Evolutionary conservation across 2,113 vertebrate species (phyloP), one percentile per base, ranked within the genome.

Genomic region (Myxocyprinus asiaticus): DNA sequence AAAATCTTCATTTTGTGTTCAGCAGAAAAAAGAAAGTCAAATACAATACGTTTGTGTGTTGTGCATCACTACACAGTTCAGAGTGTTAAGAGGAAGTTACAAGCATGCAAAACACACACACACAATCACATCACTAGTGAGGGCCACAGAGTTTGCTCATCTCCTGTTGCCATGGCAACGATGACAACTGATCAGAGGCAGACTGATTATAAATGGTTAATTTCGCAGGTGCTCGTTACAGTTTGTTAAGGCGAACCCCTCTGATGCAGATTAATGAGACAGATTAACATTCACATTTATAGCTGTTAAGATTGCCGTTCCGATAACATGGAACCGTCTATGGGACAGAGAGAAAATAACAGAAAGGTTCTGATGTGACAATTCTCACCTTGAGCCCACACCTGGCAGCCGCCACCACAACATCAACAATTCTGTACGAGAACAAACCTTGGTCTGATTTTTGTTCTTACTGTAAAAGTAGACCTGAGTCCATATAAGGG

Each of bases 181-280:
- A 2, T 59, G 51, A 58, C 64, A 70, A 63, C n/a, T 3, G 47
- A 42, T 76, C 17, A 43, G 50, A 67, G 62, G n/a, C 63, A 61
- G 64, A 33, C 64, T 85, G 76, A 79, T 87, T 87, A 70, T 82
- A 88, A 85, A 82, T 80, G 82, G 72, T 58, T 69, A 65, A 76
- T 85, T 84, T 82, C 73, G 78, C 75, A 69, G 72, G 72, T 77
- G 66, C 66, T 85, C 44, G 43, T 86, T 83, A 83, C 67, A 69
- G 66, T 76, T 66, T 58, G n/a, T 67, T 85, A 65, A 70, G 43
- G 5, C 22, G 3, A 33, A 33, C 22, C 22, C 22, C 22, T 33
- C 48, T 78, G 72, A 82, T 71, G 42, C 55, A 17, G 44, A 12
- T 61, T 55, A 76, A 58, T 4, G 1, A 76, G 78, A 59, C 67